Percentiles rank a stretch among this genome's conserved stretches.
Conservation (phyloP, 2,888 invertebrate species). For the Ferdinandea cuprea region DNA sequence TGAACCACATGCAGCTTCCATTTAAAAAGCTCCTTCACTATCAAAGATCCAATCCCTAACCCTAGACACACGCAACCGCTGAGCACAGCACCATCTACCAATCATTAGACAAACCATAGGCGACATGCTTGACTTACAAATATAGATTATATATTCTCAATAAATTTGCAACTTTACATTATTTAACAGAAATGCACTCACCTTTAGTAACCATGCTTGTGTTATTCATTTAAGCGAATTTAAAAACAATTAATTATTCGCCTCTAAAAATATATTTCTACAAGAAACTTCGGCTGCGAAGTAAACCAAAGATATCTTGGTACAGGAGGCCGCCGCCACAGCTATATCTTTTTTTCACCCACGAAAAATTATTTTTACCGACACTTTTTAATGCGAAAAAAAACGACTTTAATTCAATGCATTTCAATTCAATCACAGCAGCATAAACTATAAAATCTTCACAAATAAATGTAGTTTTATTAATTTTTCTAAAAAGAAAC, state of each 20-base stretch:
- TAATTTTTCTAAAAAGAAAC: conserved; percentile 40
- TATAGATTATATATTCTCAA: background rate
- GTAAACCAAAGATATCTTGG: conserved; percentile 12
- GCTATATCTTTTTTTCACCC: background rate
- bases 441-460: background rate
- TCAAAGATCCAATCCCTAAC: conserved; percentile 25
- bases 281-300: conserved; percentile 13
- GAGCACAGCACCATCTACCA: conserved; percentile 25
- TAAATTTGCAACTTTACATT: background rate
- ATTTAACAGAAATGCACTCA: conserved; percentile 6
- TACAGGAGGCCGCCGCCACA: conserved; percentile 24
- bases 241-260: background rate
- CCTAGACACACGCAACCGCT: background rate
- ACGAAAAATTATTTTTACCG: conserved; percentile 12
- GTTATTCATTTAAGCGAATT: conserved; percentile 19
- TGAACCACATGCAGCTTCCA: background rate
- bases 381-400: conserved; percentile 12
- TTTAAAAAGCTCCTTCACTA: conserved; percentile 2
- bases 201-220: conserved; percentile 50
- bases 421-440: conserved; percentile 20
- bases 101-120: background rate
- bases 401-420: conserved; percentile 8
- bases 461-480: conserved; percentile 17
- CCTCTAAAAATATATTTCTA: conserved; percentile 4
- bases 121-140: background rate